Percentiles rank a stretch among this genome's conserved stretches.
phyloP scores from a whole-genome alignment of 1,140 invertebrate genomes.

The Penaeus japonicus region DNA sequence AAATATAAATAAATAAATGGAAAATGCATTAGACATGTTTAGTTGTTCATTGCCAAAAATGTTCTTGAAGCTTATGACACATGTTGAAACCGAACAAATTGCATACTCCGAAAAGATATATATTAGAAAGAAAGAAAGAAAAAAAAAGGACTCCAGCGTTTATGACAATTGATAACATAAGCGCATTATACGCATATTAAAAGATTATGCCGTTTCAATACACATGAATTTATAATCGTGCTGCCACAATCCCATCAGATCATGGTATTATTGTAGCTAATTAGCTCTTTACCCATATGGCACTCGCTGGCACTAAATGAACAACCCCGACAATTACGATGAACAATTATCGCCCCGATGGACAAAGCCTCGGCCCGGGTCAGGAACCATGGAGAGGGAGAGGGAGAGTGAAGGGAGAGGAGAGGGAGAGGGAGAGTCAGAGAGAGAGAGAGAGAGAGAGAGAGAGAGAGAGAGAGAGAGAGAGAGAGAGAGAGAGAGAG shows the following conservation, averaged over 20 bases:
- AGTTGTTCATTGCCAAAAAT: too few relatives aligned
- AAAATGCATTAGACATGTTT: too few relatives aligned
- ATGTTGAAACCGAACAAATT: too few relatives aligned
- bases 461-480: conserved; percentile 17
- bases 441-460: not conserved
- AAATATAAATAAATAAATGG: too few relatives aligned
- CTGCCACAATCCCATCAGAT: conserved; percentile 26
- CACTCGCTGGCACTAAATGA: conserved; percentile 14
- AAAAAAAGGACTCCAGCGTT: conserved; percentile 23
- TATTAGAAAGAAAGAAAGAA: not conserved
- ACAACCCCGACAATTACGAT: not conserved
- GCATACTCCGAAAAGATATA: too few relatives aligned
- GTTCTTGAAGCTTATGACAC: too few relatives aligned
- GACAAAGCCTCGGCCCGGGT: not conserved
- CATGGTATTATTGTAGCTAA: conserved; percentile 37
- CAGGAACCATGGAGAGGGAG: not conserved
- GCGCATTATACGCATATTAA: conserved; percentile 44
- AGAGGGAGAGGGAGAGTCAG: not conserved
- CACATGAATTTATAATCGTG: conserved; percentile 39
- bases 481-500: not conserved
- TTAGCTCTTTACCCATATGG: conserved; percentile 31
- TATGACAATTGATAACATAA: conserved; percentile 33
- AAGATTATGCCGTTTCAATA: conserved; percentile 33
- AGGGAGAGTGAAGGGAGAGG: not conserved
- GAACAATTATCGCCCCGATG: not conserved